These are phyloP conservation scores for Pavo muticus DNA, from an alignment of 2,113 vertebrate genomes.

Conservation along the genomic window DNA sequence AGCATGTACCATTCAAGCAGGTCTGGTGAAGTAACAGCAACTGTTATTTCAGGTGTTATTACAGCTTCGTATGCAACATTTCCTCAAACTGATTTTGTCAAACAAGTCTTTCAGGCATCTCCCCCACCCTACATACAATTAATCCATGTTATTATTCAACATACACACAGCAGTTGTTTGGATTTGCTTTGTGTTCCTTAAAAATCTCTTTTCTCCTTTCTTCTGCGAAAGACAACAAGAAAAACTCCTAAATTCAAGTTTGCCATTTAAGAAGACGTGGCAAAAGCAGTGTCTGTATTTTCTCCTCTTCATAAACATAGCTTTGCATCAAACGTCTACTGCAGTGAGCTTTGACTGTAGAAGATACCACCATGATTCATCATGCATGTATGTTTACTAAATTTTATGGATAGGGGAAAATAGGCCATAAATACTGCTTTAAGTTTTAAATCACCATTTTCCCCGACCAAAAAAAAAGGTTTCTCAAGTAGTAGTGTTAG, in stretches of 20 bases:
- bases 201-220: neutral
- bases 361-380: neutral
- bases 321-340: neutral
- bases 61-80: neutral
- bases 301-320: neutral
- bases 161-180: neutral
- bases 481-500: neutral
- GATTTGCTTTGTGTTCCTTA: neutral
- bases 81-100: neutral
- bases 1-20: neutral
- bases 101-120: neutral
- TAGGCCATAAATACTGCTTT: neutral
- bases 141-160: neutral
- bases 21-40: neutral
- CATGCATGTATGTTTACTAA: neutral
- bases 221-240: neutral
- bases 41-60: slow-evolving; percentile 27
- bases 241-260: neutral
- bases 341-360: slow-evolving; percentile 16
- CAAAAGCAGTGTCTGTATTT: neutral
- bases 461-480: neutral
- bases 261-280: neutral
- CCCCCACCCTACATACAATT: neutral
- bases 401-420: slow-evolving; percentile 19
- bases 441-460: slow-evolving; percentile 17